These are phyloP conservation scores for Florisuga fusca DNA, from an alignment of 2,797 vertebrate species.

Conservation along the genomic window DNA sequence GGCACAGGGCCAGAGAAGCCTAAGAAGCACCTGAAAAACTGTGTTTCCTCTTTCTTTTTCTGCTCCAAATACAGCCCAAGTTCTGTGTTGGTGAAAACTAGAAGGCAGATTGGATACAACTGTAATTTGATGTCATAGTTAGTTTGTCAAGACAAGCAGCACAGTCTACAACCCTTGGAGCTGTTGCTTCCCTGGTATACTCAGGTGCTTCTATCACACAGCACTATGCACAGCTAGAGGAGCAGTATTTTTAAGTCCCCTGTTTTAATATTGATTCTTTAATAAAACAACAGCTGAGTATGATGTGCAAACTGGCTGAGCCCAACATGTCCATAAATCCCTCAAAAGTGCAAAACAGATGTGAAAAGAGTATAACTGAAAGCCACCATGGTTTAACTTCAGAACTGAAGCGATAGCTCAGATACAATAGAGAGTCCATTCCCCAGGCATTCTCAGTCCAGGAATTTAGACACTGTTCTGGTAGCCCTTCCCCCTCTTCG, in stretches of 20 bases:
- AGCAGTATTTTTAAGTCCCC: not conserved
- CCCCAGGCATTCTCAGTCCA: not conserved
- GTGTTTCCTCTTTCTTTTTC: not conserved
- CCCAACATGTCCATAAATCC: not conserved
- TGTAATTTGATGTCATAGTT: not conserved
- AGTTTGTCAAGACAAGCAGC: not conserved
- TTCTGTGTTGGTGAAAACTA: not conserved
- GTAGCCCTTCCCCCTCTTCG: not conserved
- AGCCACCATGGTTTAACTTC: not conserved
- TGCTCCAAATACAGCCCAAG: not conserved
- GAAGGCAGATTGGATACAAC: not conserved
- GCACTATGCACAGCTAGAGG: not conserved
- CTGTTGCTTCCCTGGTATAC: not conserved
- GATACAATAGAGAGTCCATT: not conserved
- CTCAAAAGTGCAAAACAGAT: not conserved
- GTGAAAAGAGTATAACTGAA: not conserved
- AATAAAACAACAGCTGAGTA: not conserved
- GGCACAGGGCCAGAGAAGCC: not conserved
- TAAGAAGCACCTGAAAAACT: not conserved
- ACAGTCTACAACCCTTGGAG: not conserved
- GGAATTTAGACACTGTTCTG: not conserved
- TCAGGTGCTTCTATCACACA: not conserved
- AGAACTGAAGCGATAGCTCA: not conserved
- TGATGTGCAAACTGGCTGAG: not conserved
- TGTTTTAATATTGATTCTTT: conserved; percentile 16